A percentile compares a stretch with the other conserved stretches of the same genome.
These are phyloP conservation scores for Gibbula magus DNA, from an alignment of 2,888 invertebrate genomes.

Conservation along the genomic window DNA sequence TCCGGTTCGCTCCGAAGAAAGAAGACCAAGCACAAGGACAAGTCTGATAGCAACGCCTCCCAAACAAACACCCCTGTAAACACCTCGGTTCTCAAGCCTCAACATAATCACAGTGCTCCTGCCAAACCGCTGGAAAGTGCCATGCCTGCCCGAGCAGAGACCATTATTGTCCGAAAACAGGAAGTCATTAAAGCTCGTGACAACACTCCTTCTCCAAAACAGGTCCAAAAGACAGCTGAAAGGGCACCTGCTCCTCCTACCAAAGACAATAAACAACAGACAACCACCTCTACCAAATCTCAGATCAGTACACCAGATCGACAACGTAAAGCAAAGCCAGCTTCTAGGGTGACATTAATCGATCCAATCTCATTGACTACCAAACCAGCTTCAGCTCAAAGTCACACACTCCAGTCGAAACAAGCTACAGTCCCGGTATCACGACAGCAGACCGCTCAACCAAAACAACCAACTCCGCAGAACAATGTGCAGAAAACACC, in stretches of 20 bases:
- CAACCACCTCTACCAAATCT: neutral
- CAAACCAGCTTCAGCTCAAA: neutral
- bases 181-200: neutral
- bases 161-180: neutral
- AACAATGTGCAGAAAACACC: neutral
- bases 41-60: neutral
- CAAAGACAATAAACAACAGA: neutral
- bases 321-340: neutral
- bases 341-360: neutral
- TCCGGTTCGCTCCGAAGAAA: neutral
- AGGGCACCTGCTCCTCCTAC: neutral
- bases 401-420: neutral
- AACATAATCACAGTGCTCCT: neutral
- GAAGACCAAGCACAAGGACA: neutral
- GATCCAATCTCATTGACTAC: neutral
- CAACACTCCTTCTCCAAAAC: slow-evolving; percentile 2
- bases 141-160: neutral
- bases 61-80: neutral
- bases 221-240: neutral
- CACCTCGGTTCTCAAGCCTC: neutral
- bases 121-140: neutral
- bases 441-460: neutral
- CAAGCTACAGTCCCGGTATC: neutral
- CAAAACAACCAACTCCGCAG: neutral
- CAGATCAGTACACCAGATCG: neutral